These are phyloP conservation scores for Leucophenga montana DNA, from an alignment of 2,888 invertebrate species.

Conservation along the genomic window DNA sequence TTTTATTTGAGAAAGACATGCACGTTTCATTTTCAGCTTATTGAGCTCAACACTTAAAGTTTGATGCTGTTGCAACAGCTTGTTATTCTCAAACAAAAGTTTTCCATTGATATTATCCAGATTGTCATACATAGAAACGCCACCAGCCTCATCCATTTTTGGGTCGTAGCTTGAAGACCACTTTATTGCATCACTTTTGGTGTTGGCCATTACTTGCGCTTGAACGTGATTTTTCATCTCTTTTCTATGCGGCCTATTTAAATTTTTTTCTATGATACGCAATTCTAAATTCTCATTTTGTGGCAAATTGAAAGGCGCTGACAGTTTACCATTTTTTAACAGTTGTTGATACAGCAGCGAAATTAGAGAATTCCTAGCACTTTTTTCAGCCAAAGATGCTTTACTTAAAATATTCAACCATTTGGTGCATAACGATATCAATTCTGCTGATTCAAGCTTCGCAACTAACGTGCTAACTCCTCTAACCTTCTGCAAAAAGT, in stretches of 20 bases:
- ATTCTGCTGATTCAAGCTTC: constrained; percentile 31
- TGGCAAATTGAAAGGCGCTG: constrained; percentile 57
- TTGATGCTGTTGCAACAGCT: constrained; percentile 34
- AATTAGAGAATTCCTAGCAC: constrained; percentile 64
- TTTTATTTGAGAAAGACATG: not conserved
- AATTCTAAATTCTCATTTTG: constrained; percentile 50
- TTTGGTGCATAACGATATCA: constrained; percentile 39
- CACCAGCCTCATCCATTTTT: no score
- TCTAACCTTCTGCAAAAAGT: constrained; percentile 47
- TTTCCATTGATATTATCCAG: constrained; percentile 23
- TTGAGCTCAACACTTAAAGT: constrained; percentile 28
- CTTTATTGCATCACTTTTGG: not conserved
- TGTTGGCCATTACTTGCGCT: constrained; percentile 39
- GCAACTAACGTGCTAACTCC: constrained; percentile 37
- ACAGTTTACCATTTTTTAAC: constrained; percentile 43
- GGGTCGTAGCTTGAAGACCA: no score
- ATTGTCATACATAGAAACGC: not conserved
- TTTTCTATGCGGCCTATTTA: no score
- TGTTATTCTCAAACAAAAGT: constrained; percentile 34
- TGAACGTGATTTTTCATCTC: not conserved
- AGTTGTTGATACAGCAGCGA: constrained; percentile 64
- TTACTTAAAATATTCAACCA: constrained; percentile 66
- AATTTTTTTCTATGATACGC: constrained; percentile 34
- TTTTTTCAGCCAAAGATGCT: constrained; percentile 53
- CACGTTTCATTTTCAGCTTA: not conserved